phyloP scores from a whole-genome alignment of 2,797 vertebrate genomes.

The Protosalanx chinensis region DNA sequence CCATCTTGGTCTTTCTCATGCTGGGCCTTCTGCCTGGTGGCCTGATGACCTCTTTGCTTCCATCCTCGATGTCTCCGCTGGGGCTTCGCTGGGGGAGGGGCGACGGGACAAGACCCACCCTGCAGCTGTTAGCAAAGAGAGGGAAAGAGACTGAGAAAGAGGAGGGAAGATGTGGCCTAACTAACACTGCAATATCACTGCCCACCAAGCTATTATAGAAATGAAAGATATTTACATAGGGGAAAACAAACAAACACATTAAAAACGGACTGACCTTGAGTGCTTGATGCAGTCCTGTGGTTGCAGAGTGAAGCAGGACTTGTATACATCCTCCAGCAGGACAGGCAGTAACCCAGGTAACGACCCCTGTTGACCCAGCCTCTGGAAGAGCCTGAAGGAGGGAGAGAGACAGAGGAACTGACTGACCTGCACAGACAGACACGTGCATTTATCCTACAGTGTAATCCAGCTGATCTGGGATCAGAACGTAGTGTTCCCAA shows the following conservation, averaged over 20 bases:
- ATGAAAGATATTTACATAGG: neutral
- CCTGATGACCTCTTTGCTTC: constrained; percentile 47
- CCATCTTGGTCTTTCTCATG: constrained; percentile 30
- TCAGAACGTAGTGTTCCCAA: neutral
- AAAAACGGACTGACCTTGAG: constrained; percentile 45
- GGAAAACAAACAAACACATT: no score
- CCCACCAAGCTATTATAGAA: neutral
- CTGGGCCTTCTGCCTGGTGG: constrained; percentile 42
- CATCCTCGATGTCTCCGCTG: constrained; percentile 28
- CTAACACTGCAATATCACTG: no score
- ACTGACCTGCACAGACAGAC: constrained; percentile 1
- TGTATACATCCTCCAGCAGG: constrained; percentile 64
- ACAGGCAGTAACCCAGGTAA: constrained; percentile 31
- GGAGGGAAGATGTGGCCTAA: neutral
- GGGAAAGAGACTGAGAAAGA: neutral
- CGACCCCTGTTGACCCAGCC: constrained; percentile 47
- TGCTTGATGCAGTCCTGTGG: constrained; percentile 52
- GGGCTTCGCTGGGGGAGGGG: constrained; percentile 38
- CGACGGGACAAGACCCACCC: constrained; percentile 42
- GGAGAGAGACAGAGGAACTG: constrained; percentile 16
- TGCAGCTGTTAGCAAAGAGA: constrained; percentile 38
- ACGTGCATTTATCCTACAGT: neutral
- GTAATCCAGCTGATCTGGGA: neutral
- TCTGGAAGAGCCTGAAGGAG: constrained; percentile 67
- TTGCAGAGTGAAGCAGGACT: constrained; percentile 72